Evolutionary conservation across 2,797 vertebrate genomes (phyloP).

Genomic region (Emydoidea blandingii): DNA sequence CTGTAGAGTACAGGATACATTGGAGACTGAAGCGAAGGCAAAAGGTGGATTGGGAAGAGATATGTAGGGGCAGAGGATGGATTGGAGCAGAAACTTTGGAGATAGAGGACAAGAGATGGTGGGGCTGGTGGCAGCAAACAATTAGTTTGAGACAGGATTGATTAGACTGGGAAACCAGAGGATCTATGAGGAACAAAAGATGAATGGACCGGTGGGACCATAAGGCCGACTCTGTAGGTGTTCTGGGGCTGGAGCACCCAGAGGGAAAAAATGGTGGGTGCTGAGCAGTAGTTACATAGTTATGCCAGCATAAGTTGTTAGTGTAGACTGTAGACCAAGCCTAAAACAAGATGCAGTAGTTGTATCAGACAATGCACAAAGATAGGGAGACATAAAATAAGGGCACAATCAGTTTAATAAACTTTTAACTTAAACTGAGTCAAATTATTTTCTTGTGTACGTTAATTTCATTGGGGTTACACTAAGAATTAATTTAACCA

Average conservation of each 20-base stretch:
- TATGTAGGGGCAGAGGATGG: neutral
- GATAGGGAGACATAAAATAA: neutral
- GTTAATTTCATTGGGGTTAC: neutral
- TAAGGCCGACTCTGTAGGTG: no score
- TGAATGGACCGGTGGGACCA: neutral
- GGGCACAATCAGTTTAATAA: neutral
- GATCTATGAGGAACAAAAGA: neutral
- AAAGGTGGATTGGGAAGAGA: neutral
- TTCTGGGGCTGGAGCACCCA: no score
- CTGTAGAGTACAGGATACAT: neutral
- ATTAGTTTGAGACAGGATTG: neutral
- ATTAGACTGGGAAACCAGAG: neutral
- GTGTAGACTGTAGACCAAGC: neutral
- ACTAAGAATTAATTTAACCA: neutral
- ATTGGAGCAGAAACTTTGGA: neutral
- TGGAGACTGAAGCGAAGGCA: neutral
- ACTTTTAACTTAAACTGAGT: neutral
- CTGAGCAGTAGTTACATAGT: neutral
- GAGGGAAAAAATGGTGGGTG: no score
- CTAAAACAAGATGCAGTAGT: neutral
- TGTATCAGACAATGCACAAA: neutral
- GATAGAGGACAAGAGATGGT: neutral
- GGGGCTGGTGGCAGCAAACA: neutral
- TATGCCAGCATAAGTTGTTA: neutral
- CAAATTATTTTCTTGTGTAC: neutral